phyloP scores from a whole-genome alignment of 2,888 invertebrate species.

The Acanthosepion lycidas region DNA sequence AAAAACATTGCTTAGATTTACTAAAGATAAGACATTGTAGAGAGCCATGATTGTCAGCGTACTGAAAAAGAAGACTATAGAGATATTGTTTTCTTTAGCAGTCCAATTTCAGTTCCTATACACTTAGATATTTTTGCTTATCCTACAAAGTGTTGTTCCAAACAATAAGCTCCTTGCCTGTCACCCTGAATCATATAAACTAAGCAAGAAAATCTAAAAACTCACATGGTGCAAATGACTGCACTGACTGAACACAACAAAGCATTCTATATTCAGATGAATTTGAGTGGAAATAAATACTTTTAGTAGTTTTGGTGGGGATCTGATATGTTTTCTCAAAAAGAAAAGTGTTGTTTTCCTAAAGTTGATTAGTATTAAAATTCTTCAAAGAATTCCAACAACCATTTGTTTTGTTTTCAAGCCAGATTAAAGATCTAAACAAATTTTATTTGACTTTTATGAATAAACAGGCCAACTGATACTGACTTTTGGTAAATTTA shows the following conservation, averaged over 20 bases:
- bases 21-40: too few relatives aligned
- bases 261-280: not conserved
- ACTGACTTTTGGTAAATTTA: not conserved
- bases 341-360: not conserved
- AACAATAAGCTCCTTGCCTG: not conserved
- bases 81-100: not conserved
- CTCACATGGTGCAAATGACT: not conserved
- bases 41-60: too few relatives aligned
- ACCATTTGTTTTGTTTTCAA: not conserved
- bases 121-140: not conserved
- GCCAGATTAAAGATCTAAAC: not conserved
- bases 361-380: not conserved
- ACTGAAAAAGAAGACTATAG: too few relatives aligned
- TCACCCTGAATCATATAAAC: not conserved
- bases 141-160: not conserved
- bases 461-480: not conserved
- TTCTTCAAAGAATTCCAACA: not conserved
- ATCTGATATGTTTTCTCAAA: not conserved
- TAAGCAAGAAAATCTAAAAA: not conserved
- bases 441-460: not conserved
- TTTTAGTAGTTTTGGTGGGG: not conserved
- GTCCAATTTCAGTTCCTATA: not conserved
- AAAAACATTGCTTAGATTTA: too few relatives aligned
- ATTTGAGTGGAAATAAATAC: not conserved
- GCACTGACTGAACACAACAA: not conserved